A percentile compares a stretch with the other conserved stretches of the same genome.
Evolutionary conservation across 2,797 vertebrate genomes (phyloP).

Genomic region (Sternarchorhynchus goeldii): DNA sequence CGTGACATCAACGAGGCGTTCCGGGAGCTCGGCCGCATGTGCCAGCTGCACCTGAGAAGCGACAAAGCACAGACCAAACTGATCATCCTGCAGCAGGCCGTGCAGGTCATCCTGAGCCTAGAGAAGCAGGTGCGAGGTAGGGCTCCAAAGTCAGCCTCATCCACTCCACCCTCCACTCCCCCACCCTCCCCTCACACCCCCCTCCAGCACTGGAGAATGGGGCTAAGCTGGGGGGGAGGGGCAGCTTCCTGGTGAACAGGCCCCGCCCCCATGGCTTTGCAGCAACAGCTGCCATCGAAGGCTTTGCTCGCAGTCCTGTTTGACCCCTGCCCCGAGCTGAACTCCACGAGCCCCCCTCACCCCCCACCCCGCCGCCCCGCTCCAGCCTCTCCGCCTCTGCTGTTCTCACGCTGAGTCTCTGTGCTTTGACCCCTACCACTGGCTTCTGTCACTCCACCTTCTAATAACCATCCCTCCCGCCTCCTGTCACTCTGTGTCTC

Average conservation of each 20-base stretch:
- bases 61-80: slow-evolving; percentile 99
- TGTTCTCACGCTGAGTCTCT: not conserved
- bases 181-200: no score
- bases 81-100: slow-evolving; percentile 97
- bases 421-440: not conserved
- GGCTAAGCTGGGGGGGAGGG: not conserved
- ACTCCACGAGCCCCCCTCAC: not conserved
- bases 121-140: slow-evolving; percentile 99
- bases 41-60: slow-evolving; percentile 97
- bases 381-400: slow-evolving; percentile 11
- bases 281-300: slow-evolving; percentile 33
- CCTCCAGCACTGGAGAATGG: slow-evolving; percentile 19
- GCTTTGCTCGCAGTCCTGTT: slow-evolving; percentile 16
- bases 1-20: slow-evolving; percentile 99
- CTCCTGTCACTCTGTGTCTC: slow-evolving; percentile 13
- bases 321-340: slow-evolving; percentile 7
- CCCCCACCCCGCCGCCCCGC: no score
- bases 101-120: slow-evolving; percentile 98
- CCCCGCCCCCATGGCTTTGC: not conserved
- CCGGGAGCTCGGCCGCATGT: slow-evolving; percentile 99
- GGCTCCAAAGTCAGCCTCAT: slow-evolving; percentile 62
- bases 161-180: no score
- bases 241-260: slow-evolving; percentile 6
- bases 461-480: slow-evolving; percentile 38
- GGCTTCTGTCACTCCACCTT: slow-evolving; percentile 35